Conservation (phyloP, 2,888 invertebrate genomes). For the Ischnus inquisitorius region DNA sequence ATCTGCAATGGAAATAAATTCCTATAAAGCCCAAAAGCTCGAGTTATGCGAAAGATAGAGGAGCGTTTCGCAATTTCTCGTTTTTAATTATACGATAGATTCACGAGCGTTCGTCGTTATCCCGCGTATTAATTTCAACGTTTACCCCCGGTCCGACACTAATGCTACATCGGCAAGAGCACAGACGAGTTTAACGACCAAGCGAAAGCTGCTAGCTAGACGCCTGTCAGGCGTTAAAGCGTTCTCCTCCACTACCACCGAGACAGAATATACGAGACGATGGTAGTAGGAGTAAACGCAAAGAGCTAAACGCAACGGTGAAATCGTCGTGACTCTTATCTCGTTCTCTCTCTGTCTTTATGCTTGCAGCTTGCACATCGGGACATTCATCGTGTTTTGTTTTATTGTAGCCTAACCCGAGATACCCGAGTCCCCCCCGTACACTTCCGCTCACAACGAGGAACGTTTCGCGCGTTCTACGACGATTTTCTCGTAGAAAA, state of each 20-base stretch:
- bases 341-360: conserved; percentile 70
- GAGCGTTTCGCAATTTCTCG: not conserved
- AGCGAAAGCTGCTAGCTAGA: conserved; percentile 6
- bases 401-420: conserved; percentile 83
- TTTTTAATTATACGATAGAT: not conserved
- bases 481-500: conserved; percentile 17
- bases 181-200: conserved; percentile 18
- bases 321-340: conserved; percentile 23
- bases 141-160: conserved; percentile 9
- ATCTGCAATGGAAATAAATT: not conserved
- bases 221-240: conserved; percentile 36
- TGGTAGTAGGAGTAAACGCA: not conserved
- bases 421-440: conserved; percentile 51
- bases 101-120: not conserved
- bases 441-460: conserved; percentile 58
- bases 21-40: not conserved
- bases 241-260: not conserved
- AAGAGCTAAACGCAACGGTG: not conserved
- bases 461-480: conserved; percentile 54
- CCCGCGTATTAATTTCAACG: conserved; percentile 1
- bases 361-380: conserved; percentile 85
- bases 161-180: conserved; percentile 35
- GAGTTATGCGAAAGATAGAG: not conserved
- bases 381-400: conserved; percentile 85
- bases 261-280: not conserved